Evolutionary conservation across 1,140 invertebrate species (phyloP).

Genomic region (Drosophila navojoa): DNA sequence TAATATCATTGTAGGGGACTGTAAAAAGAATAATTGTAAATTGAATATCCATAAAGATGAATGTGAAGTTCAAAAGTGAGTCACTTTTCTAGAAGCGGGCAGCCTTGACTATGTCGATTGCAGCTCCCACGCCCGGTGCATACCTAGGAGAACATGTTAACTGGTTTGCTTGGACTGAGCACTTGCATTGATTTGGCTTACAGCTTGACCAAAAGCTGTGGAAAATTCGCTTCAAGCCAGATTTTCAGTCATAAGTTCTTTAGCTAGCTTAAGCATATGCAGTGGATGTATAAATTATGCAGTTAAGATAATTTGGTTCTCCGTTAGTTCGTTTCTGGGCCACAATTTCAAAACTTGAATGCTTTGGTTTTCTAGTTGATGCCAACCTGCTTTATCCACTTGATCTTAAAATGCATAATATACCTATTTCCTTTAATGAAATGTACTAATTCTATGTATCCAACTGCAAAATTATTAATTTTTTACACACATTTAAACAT

Average conservation of each 20-base stretch:
- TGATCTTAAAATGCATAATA: no score
- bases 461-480: no score
- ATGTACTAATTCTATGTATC: no score
- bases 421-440: no score
- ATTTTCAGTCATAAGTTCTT: background rate
- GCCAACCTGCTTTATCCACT: no score
- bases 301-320: conserved; percentile 36
- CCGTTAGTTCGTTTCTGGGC: background rate
- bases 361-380: no score
- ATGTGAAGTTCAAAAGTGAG: conserved; percentile 69
- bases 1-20: no score
- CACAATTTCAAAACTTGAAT: background rate
- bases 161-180: conserved; percentile 24
- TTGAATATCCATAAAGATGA: conserved; percentile 17
- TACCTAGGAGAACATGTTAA: conserved; percentile 29
- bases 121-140: conserved; percentile 50
- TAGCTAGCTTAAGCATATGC: conserved; percentile 15
- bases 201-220: conserved; percentile 6
- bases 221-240: background rate
- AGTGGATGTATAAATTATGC: conserved; percentile 26
- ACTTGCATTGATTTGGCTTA: conserved; percentile 15
- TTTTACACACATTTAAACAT: no score
- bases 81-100: conserved; percentile 58
- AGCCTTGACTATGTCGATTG: conserved; percentile 55
- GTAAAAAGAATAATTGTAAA: conserved; percentile 26